These are phyloP conservation scores for Drosophila formosana DNA, from an alignment of 2,888 invertebrate species.

Conservation along the genomic window DNA sequence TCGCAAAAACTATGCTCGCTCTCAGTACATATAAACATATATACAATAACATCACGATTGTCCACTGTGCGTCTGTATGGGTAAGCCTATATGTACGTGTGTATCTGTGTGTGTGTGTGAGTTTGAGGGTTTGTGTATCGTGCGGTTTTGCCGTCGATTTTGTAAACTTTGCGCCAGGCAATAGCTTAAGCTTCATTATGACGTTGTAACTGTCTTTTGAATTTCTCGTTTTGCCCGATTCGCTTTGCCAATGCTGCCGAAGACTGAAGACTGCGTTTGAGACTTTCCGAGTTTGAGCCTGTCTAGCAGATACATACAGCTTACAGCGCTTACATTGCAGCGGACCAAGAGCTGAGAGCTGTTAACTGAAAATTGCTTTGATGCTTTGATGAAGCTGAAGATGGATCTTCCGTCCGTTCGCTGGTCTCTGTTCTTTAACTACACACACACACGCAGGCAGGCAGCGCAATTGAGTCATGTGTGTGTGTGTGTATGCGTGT, in stretches of 20 bases:
- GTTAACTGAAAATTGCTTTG: conserved; percentile 71
- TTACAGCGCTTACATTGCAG: conserved; percentile 40
- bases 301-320: conserved; percentile 48
- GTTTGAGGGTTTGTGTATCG: conserved; percentile 48
- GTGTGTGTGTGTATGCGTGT: conserved; percentile 35
- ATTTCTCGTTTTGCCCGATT: conserved; percentile 80
- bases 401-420: conserved; percentile 64
- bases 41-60: conserved; percentile 42
- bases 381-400: conserved; percentile 68
- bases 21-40: conserved; percentile 12
- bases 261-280: not conserved
- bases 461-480: conserved; percentile 59
- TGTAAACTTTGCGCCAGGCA: conserved; percentile 60
- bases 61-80: conserved; percentile 8
- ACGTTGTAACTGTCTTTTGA: conserved; percentile 79
- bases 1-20: conserved; percentile 44
- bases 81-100: conserved; percentile 23
- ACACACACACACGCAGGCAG: conserved; percentile 13
- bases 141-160: conserved; percentile 71
- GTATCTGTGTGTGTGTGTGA: conserved; percentile 20
- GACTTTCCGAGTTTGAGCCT: conserved; percentile 4
- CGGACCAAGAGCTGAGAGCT: conserved; percentile 41
- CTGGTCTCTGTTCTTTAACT: conserved; percentile 35
- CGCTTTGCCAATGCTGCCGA: conserved; percentile 68
- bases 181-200: conserved; percentile 69